phyloP scores from a whole-genome alignment of 2,888 invertebrate genomes.

The Biston stratarius region DNA sequence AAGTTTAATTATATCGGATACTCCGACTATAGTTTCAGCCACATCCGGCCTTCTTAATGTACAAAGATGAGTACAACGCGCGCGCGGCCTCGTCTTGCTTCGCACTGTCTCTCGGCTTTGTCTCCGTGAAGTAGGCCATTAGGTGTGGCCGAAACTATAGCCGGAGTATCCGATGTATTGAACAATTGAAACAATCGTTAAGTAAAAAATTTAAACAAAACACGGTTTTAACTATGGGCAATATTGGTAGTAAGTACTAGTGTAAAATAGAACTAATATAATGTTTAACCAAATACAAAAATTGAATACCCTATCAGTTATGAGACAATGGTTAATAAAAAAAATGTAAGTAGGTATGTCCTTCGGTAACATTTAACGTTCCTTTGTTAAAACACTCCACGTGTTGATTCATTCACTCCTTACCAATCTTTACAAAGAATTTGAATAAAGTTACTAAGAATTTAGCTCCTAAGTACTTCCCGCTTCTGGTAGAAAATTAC shows the following conservation, averaged over 20 bases:
- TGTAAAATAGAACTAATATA: not conserved
- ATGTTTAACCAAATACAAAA: slow-evolving; percentile 1
- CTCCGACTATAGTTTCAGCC: no score
- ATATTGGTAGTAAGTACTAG: no score
- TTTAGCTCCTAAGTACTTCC: slow-evolving; percentile 6
- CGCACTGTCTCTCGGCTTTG: not conserved
- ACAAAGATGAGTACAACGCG: not conserved
- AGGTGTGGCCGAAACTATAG: slow-evolving; percentile 6
- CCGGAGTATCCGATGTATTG: no score
- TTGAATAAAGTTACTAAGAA: slow-evolving; percentile 11
- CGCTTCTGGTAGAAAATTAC: slow-evolving; percentile 8
- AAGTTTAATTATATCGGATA: no score
- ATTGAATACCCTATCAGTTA: slow-evolving; percentile 8
- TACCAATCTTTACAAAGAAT: slow-evolving; percentile 13
- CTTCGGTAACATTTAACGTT: slow-evolving; percentile 24
- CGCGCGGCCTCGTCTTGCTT: no score
- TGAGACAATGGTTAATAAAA: slow-evolving; percentile 24
- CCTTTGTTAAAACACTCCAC: slow-evolving; percentile 23
- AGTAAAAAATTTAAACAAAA: no score
- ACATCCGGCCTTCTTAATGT: not conserved
- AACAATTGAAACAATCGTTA: no score
- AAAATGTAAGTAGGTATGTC: not conserved
- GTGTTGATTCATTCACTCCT: slow-evolving; percentile 30
- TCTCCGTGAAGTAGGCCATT: slow-evolving; percentile 1
- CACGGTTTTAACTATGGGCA: no score